phyloP scores from a whole-genome alignment of 1,140 invertebrate species.

The Pemphigus obesinymphae region DNA sequence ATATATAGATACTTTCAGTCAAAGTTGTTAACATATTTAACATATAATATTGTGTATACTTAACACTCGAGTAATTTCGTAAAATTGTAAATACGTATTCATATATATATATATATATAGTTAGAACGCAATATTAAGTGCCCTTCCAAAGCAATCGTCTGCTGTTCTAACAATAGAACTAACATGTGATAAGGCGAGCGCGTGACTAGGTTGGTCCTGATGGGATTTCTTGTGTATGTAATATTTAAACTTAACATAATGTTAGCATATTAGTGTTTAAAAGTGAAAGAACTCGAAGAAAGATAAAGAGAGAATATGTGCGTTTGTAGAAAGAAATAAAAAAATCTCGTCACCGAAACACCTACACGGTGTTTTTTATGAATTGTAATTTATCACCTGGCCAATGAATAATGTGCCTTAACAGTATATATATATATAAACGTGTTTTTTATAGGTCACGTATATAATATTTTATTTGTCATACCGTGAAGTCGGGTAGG shows the following conservation, averaged over 20 bases:
- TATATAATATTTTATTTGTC: neutral
- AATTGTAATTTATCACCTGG: slow-evolving; percentile 7
- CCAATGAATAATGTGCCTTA: neutral
- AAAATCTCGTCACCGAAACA: slow-evolving; percentile 7
- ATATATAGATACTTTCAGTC: too few relatives aligned
- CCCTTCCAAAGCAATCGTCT: neutral
- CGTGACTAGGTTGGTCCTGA: neutral
- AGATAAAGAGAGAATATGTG: neutral
- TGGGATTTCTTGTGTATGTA: neutral
- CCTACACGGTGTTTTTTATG: slow-evolving; percentile 4
- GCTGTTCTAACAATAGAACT: slow-evolving; percentile 1
- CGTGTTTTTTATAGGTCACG: neutral
- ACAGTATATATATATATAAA: neutral
- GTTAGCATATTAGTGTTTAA: neutral
- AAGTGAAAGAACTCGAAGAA: neutral
- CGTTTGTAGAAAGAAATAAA: neutral
- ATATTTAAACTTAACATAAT: neutral
- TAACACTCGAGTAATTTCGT: too few relatives aligned
- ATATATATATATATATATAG: too few relatives aligned
- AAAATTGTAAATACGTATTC: too few relatives aligned
- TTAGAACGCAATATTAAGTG: neutral
- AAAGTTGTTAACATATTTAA: too few relatives aligned
- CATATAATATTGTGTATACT: too few relatives aligned
- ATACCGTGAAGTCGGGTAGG: neutral
- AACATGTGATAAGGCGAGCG: neutral